Evolutionary conservation across 2,797 vertebrate species (phyloP).

Genomic region (Cygnus olor): DNA sequence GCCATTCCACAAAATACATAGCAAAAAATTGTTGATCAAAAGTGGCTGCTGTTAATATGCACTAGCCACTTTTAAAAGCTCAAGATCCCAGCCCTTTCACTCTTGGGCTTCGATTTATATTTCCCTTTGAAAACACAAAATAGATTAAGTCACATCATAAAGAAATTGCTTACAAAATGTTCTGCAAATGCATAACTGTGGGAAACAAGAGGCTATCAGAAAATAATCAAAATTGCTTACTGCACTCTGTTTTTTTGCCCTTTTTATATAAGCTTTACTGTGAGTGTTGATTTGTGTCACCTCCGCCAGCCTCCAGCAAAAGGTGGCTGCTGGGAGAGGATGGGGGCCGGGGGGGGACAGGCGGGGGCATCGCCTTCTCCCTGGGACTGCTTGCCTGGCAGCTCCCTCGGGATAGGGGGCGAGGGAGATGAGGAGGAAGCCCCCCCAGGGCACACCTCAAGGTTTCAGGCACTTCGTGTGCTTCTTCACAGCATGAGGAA

Average conservation of each 20-base stretch:
- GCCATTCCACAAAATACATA: constrained; percentile 9
- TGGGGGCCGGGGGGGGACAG: neutral
- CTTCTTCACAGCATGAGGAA: neutral
- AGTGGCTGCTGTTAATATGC: neutral
- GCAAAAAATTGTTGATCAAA: neutral
- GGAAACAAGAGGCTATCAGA: constrained; percentile 2
- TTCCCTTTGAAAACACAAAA: constrained; percentile 34
- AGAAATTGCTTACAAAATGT: constrained; percentile 16
- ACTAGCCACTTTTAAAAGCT: constrained; percentile 21
- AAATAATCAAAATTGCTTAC: neutral
- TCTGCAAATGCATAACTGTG: constrained; percentile 1
- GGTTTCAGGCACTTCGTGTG: neutral
- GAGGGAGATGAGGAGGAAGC: neutral
- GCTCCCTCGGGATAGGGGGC: neutral
- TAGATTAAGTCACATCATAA: constrained; percentile 20
- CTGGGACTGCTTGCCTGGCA: neutral
- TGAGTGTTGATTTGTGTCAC: neutral
- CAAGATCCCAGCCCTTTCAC: neutral
- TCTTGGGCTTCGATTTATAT: constrained; percentile 5
- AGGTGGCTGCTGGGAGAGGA: neutral
- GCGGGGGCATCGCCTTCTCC: neutral
- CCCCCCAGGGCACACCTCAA: neutral
- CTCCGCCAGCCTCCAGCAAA: neutral
- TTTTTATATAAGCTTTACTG: neutral
- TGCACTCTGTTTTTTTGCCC: neutral